phyloP scores from a whole-genome alignment of 2,888 invertebrate genomes.

The Chaitophorus viminalis region DNA sequence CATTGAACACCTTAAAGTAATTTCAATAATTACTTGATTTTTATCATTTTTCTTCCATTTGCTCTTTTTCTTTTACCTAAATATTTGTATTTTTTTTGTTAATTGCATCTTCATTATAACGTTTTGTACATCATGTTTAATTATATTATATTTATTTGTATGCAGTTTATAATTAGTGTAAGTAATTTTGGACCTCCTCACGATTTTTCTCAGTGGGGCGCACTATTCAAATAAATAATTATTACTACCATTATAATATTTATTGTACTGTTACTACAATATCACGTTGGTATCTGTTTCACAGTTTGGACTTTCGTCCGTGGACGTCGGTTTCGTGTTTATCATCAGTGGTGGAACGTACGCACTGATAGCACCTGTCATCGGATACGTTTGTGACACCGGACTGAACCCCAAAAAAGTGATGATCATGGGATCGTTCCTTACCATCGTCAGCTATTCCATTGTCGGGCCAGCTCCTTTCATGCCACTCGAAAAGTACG shows the following conservation, averaged over 20 bases:
- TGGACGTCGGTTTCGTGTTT: constrained; percentile 68
- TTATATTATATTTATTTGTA: too few relatives aligned
- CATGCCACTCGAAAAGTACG: constrained; percentile 55
- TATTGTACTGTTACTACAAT: not conserved
- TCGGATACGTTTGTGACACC: constrained; percentile 68
- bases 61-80: too few relatives aligned
- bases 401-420: constrained; percentile 67
- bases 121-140: too few relatives aligned
- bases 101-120: too few relatives aligned
- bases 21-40: too few relatives aligned
- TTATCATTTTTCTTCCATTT: too few relatives aligned
- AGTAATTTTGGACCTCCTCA: too few relatives aligned
- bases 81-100: too few relatives aligned
- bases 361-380: constrained; percentile 68
- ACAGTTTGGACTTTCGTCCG: constrained; percentile 68
- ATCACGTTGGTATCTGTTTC: constrained; percentile 44
- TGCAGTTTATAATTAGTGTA: too few relatives aligned
- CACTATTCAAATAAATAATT: not conserved
- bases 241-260: not conserved
- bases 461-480: constrained; percentile 68
- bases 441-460: constrained; percentile 67
- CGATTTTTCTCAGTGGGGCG: too few relatives aligned
- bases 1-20: too few relatives aligned
- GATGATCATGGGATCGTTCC: constrained; percentile 66
- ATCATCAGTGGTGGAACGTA: constrained; percentile 69